Conservation (phyloP, 2,888 invertebrate genomes). For the Apodemia hepburni region DNA sequence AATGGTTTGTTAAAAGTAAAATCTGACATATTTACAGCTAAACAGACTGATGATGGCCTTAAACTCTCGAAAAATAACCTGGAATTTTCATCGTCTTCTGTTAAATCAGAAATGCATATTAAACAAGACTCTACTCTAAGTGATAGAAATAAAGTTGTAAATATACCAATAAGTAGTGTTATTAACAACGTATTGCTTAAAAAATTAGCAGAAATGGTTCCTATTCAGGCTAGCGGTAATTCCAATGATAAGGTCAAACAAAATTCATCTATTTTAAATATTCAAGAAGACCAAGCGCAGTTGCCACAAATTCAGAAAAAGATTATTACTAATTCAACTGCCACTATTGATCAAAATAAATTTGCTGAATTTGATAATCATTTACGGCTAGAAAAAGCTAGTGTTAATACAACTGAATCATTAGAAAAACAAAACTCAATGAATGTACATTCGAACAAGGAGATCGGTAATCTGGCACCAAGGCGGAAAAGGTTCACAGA, state of each 20-base stretch:
- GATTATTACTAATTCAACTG: too few species aligned
- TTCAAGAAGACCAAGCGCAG: background rate
- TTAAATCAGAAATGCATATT: background rate
- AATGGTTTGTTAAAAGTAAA: conserved; percentile 52
- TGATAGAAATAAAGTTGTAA: conserved; percentile 52
- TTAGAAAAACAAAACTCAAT: background rate
- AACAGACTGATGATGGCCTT: conserved; percentile 9
- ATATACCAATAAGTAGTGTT: conserved; percentile 51
- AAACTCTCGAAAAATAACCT: background rate
- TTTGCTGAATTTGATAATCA: background rate
- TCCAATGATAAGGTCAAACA: conserved; percentile 5
- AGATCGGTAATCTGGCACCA: conserved; percentile 7
- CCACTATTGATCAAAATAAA: background rate
- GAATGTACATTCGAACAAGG: conserved; percentile 12
- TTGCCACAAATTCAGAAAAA: too few species aligned
- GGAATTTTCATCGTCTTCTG: background rate
- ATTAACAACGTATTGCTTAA: conserved; percentile 51
- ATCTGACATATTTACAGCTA: conserved; percentile 22
- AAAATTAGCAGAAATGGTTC: conserved; percentile 52
- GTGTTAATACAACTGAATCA: background rate
- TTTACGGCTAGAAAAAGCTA: background rate
- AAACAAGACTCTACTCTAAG: background rate
- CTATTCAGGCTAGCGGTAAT: conserved; percentile 40
- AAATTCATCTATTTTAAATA: background rate
- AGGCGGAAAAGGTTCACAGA: too few species aligned